Conservation (phyloP, 2,113 vertebrate genomes). For the Engraulis encrasicolus region DNA sequence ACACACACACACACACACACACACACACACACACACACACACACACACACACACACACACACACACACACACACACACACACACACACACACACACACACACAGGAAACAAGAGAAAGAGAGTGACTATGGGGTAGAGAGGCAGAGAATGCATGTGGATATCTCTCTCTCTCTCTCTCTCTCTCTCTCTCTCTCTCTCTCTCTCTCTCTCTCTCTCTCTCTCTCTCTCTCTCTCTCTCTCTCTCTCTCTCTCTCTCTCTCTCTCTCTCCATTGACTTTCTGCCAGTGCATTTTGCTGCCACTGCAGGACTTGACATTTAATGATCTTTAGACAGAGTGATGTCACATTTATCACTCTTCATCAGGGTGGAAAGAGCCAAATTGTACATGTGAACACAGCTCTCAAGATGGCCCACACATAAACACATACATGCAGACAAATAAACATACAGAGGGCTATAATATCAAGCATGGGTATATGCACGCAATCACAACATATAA, state of each 20-base stretch:
- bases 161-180: too few species aligned
- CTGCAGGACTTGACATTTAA: constrained; percentile 83
- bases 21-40: constrained; percentile 70
- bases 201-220: too few species aligned
- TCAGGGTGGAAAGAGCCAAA: constrained; percentile 77
- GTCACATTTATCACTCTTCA: constrained; percentile 83
- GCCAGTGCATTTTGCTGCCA: constrained; percentile 79
- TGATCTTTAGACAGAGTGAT: constrained; percentile 82
- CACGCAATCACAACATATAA: too few species aligned
- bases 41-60: constrained; percentile 55
- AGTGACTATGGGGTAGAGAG: too few species aligned
- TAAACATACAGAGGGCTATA: too few species aligned
- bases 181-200: too few species aligned
- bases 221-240: too few species aligned
- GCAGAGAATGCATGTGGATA: too few species aligned
- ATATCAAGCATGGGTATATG: too few species aligned
- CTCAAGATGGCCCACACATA: constrained; percentile 40
- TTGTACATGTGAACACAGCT: constrained; percentile 72
- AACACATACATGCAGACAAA: constrained; percentile 21
- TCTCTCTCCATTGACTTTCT: too few species aligned
- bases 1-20: constrained; percentile 17
- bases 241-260: too few species aligned
- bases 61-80: constrained; percentile 46
- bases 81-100: constrained; percentile 11
- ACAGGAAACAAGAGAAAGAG: too few species aligned